Conservation (phyloP, 2,797 vertebrate species). For the Capromys pilorides region DNA sequence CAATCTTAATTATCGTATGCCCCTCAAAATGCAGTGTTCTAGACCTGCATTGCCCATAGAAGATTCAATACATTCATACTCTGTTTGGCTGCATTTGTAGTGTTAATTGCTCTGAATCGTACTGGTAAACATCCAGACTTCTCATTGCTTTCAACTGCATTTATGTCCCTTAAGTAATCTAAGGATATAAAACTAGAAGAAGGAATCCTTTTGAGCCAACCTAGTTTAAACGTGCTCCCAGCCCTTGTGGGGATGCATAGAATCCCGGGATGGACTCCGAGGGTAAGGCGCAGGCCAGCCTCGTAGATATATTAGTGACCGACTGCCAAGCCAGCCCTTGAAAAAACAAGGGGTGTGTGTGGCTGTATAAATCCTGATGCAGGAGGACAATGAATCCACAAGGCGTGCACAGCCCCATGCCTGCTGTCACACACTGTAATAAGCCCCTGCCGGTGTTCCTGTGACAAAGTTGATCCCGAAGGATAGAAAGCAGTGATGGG, state of each 20-base stretch:
- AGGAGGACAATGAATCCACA: slow-evolving; percentile 72
- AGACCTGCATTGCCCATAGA: not conserved
- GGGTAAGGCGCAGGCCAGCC: not conserved
- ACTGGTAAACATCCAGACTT: slow-evolving; percentile 5
- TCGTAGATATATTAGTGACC: not conserved
- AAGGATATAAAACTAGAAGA: not conserved
- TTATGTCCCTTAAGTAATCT: slow-evolving; percentile 1
- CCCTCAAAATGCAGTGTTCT: not conserved
- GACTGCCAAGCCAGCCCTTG: not conserved
- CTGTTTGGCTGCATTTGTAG: not conserved
- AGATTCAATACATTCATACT: not conserved
- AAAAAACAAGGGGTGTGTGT: slow-evolving; percentile 67
- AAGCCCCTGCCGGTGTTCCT: slow-evolving; percentile 55
- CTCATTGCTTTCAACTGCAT: not conserved
- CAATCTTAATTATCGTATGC: not conserved
- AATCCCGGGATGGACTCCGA: not conserved
- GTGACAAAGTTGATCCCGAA: slow-evolving; percentile 40
- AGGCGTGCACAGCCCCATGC: not conserved
- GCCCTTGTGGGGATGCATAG: not conserved
- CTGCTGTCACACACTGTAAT: slow-evolving; percentile 67
- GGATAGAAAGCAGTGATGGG: slow-evolving; percentile 55
- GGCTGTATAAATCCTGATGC: slow-evolving; percentile 69
- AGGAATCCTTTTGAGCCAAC: not conserved
- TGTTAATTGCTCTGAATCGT: slow-evolving; percentile 30
- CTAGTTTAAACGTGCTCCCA: not conserved